These are phyloP conservation scores for Malurus cyaneus DNA, from an alignment of 2,113 vertebrate genomes.

Conservation along the genomic window DNA sequence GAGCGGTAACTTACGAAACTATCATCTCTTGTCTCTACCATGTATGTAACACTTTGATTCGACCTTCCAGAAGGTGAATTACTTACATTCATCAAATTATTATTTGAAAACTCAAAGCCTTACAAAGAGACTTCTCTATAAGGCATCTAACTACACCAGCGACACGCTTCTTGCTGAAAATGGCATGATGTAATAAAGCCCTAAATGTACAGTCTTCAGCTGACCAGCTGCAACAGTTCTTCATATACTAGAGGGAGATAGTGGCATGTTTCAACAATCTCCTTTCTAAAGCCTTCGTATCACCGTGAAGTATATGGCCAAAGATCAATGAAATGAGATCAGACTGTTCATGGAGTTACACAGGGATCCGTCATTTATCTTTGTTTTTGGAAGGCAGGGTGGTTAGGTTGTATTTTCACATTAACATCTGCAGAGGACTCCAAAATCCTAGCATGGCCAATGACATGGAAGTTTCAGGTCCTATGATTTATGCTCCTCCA, in stretches of 20 bases:
- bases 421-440: conserved; percentile 47
- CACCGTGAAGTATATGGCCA: background rate
- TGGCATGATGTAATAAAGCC: background rate
- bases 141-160: too few species aligned
- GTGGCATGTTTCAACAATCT: background rate
- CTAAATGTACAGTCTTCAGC: background rate
- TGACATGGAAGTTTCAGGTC: conserved; percentile 5
- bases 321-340: background rate
- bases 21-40: background rate
- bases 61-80: background rate
- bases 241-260: background rate
- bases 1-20: background rate
- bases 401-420: conserved; percentile 27
- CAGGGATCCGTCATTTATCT: background rate
- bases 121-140: background rate
- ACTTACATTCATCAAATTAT: background rate
- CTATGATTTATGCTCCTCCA: conserved; percentile 41
- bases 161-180: background rate
- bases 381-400: conserved; percentile 8
- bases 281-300: background rate
- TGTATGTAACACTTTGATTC: background rate
- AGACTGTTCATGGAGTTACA: background rate
- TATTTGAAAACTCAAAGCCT: background rate
- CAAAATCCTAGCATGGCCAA: conserved; percentile 33
- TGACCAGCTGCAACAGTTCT: background rate